Conservation (phyloP, 2,888 invertebrate genomes). For the Dendrolimus pini region DNA sequence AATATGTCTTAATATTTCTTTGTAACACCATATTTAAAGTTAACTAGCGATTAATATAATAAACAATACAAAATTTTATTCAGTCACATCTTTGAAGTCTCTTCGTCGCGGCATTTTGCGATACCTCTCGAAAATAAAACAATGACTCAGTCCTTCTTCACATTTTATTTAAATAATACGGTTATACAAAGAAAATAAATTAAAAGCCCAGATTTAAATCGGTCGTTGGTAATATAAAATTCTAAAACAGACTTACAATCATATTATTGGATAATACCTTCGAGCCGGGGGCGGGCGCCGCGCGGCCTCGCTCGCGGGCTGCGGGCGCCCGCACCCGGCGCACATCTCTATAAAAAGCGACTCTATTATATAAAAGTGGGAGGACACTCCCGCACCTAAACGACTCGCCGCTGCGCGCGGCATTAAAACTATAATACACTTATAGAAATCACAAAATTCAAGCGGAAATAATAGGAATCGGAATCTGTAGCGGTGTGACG, state of each 20-base stretch:
- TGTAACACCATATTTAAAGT: constrained; percentile 72
- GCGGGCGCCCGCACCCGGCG: constrained; percentile 25
- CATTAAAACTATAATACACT: constrained; percentile 70
- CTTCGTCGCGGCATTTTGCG: constrained; percentile 15
- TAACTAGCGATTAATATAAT: constrained; percentile 60
- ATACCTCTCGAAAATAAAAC: constrained; percentile 57
- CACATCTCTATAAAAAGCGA: constrained; percentile 66
- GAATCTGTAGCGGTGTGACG: constrained; percentile 16
- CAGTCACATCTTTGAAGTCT: constrained; percentile 21
- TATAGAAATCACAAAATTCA: constrained; percentile 75
- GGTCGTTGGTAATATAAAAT: constrained; percentile 76
- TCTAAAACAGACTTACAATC: constrained; percentile 72
- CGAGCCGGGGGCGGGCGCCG: constrained; percentile 15
- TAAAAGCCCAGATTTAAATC: constrained; percentile 74
- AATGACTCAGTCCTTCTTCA: constrained; percentile 69
- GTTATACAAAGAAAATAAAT: constrained; percentile 75
- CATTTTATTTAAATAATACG: constrained; percentile 73
- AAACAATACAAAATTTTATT: constrained; percentile 44
- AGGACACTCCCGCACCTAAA: constrained; percentile 65
- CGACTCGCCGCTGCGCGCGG: constrained; percentile 52
- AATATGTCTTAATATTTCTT: constrained; percentile 72
- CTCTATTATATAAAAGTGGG: constrained; percentile 72
- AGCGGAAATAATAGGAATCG: constrained; percentile 74
- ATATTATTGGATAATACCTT: constrained; percentile 60
- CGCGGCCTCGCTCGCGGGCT: constrained; percentile 10